These are phyloP conservation scores for Cromileptes altivelis DNA, from an alignment of 2,113 vertebrate species.

Conservation along the genomic window DNA sequence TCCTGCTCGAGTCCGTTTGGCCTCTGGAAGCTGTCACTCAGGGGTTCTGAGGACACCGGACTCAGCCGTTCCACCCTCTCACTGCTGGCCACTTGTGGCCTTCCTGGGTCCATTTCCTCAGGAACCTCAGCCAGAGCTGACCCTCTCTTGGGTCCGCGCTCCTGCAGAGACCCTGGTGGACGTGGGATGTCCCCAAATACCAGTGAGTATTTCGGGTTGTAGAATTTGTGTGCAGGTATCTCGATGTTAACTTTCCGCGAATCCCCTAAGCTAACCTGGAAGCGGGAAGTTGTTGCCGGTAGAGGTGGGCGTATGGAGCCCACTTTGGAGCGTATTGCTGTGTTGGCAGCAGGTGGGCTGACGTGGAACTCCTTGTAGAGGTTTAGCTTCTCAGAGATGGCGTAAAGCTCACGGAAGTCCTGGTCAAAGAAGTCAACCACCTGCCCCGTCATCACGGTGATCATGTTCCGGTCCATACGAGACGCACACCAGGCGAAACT, in stretches of 20 bases:
- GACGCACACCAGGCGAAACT: constrained; percentile 95
- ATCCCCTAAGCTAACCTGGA: constrained; percentile 82
- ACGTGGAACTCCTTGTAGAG: constrained; percentile 89
- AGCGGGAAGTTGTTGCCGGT: constrained; percentile 79
- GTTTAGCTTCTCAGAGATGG: constrained; percentile 91
- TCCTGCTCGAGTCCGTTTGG: background rate
- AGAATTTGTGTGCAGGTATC: constrained; percentile 92
- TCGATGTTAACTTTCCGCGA: constrained; percentile 51
- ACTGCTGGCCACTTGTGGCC: constrained; percentile 32
- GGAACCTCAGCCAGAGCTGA: background rate
- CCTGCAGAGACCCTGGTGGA: constrained; percentile 32
- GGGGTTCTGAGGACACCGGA: constrained; percentile 18
- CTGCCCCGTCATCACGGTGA: constrained; percentile 93
- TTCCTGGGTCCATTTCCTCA: background rate
- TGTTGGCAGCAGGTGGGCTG: constrained; percentile 48
- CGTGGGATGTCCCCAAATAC: constrained; percentile 74
- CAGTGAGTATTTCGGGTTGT: constrained; percentile 95
- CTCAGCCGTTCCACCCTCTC: constrained; percentile 49
- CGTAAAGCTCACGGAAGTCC: constrained; percentile 95
- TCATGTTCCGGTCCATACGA: constrained; percentile 92
- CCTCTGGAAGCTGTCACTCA: background rate
- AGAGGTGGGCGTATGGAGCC: constrained; percentile 72
- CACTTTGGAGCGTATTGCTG: constrained; percentile 47
- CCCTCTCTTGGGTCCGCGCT: constrained; percentile 13
- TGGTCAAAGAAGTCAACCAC: constrained; percentile 91